Conservation (phyloP, 2,113 vertebrate species). For the Plotosus lineatus region DNA sequence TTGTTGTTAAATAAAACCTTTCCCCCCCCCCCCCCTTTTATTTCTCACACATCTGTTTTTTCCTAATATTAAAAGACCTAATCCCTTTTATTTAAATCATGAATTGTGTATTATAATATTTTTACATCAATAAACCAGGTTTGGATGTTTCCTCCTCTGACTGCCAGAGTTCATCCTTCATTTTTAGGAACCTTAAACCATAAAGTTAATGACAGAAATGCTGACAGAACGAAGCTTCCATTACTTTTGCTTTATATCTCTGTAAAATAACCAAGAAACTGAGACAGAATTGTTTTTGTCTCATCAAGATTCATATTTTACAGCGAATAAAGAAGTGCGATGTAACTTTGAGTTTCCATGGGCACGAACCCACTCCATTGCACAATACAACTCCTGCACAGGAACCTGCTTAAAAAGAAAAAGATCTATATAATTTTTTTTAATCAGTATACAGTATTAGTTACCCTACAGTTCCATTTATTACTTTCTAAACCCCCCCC, state of each 20-base stretch:
- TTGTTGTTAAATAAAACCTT: background rate
- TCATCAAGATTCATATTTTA: background rate
- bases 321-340: slow-evolving; percentile 16
- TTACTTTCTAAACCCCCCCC: too few species aligned
- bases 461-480: too few species aligned
- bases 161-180: background rate
- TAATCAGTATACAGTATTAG: too few species aligned
- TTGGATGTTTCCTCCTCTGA: background rate
- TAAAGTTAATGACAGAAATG: background rate
- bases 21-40: too few species aligned
- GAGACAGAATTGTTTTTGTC: background rate
- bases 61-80: background rate
- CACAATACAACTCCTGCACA: background rate
- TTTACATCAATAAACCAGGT: background rate
- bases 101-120: background rate
- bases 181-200: background rate
- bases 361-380: slow-evolving; percentile 23
- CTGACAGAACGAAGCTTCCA: background rate
- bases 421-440: too few species aligned
- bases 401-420: background rate
- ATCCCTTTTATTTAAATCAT: background rate
- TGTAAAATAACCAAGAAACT: background rate
- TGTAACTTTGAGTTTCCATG: slow-evolving; percentile 43
- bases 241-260: background rate
- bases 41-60: background rate